phyloP scores from a whole-genome alignment of 2,113 vertebrate genomes.

The Tachysurus vachellii region DNA sequence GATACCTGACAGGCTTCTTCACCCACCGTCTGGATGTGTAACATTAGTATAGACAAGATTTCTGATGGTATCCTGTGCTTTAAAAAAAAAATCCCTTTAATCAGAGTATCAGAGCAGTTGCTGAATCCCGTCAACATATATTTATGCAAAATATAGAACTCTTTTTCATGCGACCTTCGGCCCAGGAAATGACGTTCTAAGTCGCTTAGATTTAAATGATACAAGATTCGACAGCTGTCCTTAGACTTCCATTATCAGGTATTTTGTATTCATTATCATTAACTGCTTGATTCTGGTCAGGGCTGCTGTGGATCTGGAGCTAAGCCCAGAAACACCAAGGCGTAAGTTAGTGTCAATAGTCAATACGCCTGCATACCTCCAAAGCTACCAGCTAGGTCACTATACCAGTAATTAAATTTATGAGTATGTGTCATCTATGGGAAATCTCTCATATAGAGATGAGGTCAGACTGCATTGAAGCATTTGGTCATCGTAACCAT shows the following conservation, averaged over 20 bases:
- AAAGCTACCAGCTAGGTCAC: not conserved
- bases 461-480: not conserved
- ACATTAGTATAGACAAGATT: not conserved
- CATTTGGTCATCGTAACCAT: not conserved
- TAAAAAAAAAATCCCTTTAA: not conserved
- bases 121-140: constrained; percentile 1
- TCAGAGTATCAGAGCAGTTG: not conserved
- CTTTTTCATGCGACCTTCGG: not conserved
- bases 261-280: not conserved
- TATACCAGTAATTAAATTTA: too few relatives aligned
- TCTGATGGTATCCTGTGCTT: not conserved
- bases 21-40: not conserved
- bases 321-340: not conserved
- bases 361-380: not conserved
- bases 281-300: not conserved
- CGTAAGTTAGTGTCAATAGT: not conserved
- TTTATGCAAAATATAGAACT: not conserved
- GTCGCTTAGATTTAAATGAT: not conserved
- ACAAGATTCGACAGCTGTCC: not conserved
- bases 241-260: not conserved
- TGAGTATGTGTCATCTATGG: not conserved
- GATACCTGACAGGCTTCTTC: not conserved
- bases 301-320: not conserved
- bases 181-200: not conserved
- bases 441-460: not conserved